Evolutionary conservation across 2,113 vertebrate species (phyloP).

Genomic region (Bettongia penicillata): DNA sequence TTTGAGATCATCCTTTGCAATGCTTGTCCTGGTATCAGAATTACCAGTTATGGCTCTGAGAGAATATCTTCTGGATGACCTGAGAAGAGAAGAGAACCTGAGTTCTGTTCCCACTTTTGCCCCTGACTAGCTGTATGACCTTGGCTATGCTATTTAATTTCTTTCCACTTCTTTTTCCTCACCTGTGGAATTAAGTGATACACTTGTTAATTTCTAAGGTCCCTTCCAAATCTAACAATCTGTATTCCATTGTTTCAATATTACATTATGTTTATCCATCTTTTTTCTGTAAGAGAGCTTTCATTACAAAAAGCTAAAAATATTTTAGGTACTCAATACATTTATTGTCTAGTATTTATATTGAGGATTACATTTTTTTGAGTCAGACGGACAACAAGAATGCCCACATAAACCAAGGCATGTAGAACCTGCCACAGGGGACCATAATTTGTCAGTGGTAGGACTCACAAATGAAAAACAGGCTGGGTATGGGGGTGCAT

Average conservation of each 20-base stretch:
- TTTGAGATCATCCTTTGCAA: background rate
- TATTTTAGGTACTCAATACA: background rate
- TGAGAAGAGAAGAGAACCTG: background rate
- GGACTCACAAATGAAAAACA: background rate
- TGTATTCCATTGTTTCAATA: background rate
- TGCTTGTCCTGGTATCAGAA: background rate
- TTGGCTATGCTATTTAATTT: background rate
- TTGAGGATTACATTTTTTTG: constrained; percentile 26
- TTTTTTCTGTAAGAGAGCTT: constrained; percentile 4
- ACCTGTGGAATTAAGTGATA: background rate
- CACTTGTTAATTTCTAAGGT: background rate
- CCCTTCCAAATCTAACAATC: background rate
- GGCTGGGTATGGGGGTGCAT: background rate
- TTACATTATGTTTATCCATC: background rate
- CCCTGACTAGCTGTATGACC: background rate
- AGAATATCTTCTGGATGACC: background rate
- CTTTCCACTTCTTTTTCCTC: background rate
- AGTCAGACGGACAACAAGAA: background rate
- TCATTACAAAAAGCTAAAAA: constrained; percentile 12
- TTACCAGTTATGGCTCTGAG: background rate
- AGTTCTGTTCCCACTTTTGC: background rate
- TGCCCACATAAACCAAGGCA: background rate
- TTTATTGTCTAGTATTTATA: background rate
- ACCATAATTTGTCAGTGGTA: background rate
- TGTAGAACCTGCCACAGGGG: background rate